phyloP scores from a whole-genome alignment of 2,797 vertebrate genomes.

The Falco berigora region DNA sequence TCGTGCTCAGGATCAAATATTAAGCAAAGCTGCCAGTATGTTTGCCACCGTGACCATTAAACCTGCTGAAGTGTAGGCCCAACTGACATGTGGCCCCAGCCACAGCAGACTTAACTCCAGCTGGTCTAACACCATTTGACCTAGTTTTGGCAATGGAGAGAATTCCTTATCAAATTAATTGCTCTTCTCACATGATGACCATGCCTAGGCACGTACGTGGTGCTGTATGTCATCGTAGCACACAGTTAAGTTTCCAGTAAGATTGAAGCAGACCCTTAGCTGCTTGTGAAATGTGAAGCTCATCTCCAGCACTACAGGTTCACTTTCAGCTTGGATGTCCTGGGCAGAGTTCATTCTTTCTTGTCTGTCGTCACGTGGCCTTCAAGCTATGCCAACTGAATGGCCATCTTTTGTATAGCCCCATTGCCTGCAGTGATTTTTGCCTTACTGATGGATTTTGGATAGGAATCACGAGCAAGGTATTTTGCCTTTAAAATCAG shows the following conservation, averaged over 20 bases:
- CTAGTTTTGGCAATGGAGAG: not conserved
- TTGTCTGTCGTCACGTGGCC: not conserved
- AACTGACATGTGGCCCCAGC: not conserved
- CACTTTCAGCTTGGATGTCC: not conserved
- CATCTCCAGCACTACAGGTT: not conserved
- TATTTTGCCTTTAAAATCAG: not conserved
- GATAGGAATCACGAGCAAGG: not conserved
- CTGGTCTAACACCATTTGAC: not conserved
- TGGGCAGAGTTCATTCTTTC: not conserved
- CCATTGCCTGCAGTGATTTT: not conserved
- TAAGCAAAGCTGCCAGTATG: not conserved
- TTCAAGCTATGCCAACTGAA: not conserved
- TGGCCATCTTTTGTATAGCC: not conserved
- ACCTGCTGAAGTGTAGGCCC: not conserved
- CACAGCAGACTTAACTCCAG: not conserved
- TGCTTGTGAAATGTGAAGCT: not conserved
- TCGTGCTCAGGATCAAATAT: not conserved
- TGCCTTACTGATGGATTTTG: not conserved
- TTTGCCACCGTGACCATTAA: not conserved
- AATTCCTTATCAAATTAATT: conserved; percentile 30
- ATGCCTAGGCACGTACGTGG: rapidly evolving
- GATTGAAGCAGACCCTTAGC: not conserved
- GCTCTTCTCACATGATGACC: not conserved
- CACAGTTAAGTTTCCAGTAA: not conserved
- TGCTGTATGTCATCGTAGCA: not conserved